Conservation (phyloP, 2,113 vertebrate genomes). For the Thalassoma bifasciatum region DNA sequence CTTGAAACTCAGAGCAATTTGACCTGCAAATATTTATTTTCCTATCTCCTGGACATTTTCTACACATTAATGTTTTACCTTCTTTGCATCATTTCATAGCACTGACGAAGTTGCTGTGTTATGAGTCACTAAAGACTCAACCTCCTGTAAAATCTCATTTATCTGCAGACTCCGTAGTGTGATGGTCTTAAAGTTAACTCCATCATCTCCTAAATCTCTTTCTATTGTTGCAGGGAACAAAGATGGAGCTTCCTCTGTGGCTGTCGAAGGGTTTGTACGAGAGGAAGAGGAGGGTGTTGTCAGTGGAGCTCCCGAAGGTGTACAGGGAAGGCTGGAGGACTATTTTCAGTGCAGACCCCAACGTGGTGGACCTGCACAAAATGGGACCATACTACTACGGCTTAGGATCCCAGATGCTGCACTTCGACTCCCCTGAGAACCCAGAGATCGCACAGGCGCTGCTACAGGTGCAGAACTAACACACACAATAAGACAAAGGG, state of each 20-base stretch:
- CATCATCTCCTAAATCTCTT: not conserved
- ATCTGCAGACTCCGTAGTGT: not conserved
- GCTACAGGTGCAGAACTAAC: constrained; percentile 85
- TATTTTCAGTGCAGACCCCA: constrained; percentile 92
- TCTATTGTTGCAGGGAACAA: constrained; percentile 83
- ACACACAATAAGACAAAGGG: not conserved
- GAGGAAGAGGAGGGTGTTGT: constrained; percentile 88
- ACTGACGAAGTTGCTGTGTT: too few species aligned
- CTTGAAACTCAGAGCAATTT: too few species aligned
- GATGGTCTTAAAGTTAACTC: too few species aligned
- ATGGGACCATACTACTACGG: constrained; percentile 96
- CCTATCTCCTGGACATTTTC: too few species aligned
- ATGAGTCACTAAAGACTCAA: too few species aligned
- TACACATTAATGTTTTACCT: too few species aligned
- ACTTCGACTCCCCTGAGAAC: constrained; percentile 94
- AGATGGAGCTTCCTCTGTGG: constrained; percentile 96
- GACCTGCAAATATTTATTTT: too few species aligned
- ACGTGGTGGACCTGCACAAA: constrained; percentile 94
- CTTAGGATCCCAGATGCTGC: constrained; percentile 93
- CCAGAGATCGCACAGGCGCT: constrained; percentile 90
- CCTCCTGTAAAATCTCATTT: too few species aligned
- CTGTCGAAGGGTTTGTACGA: constrained; percentile 93
- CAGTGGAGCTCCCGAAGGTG: constrained; percentile 91
- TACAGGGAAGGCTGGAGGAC: constrained; percentile 95
- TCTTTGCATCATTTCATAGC: too few species aligned